Base-by-base conservation (phyloP, 2,888 invertebrate genomes). In the Conchocele bisecta region DNA sequence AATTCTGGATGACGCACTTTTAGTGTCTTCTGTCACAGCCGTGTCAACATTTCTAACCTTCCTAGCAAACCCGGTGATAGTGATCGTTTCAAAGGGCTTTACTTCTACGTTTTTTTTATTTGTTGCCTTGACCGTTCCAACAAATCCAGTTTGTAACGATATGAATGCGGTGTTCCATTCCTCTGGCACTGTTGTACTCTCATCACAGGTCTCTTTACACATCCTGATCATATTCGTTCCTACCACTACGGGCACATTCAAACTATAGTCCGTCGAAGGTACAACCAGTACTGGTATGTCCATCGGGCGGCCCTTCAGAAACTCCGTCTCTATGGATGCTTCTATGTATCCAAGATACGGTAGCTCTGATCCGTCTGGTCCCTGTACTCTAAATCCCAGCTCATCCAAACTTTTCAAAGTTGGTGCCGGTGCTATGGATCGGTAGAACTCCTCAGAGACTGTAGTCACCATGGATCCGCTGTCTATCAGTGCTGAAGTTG, bases 271-370 rank as follows among this genome's bases (percentile, higher is more conserved):
- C 1, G 53, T 63, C 5, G 24, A 13, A 2, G 24, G n/a, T 9
- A 51, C 63, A 11, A 63, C 53, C 2, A 63, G 35, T 7, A 42
- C 29, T 4, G 44, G 17, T 22, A 53, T 33, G 1, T 20, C 22
- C 15, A 50, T n/a, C 2, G 4, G 6, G 15, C n/a, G 1, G 1
- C n/a, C 2, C 1, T 22, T 20, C 17, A 31, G 20, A 11, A 35
- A 11, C 0, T 6, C 11, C 3, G 28, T 7, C 15, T n/a, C 1
- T 2, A 61, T 29, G 5, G 31, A 11, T 1, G 35, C 53, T 29
- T 53, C 53, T 37, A 63, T 53, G 42, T 54, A 64, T 1, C 64
- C 54, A 11, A 20, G 13, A 20, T 56, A 64, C 17, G 64, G 64
- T 24, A 51, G 6, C 17, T 5, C 29, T 11, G 20, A 9, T 51